phyloP scores from a whole-genome alignment of 2,888 invertebrate genomes.

The Philonicus albiceps region DNA sequence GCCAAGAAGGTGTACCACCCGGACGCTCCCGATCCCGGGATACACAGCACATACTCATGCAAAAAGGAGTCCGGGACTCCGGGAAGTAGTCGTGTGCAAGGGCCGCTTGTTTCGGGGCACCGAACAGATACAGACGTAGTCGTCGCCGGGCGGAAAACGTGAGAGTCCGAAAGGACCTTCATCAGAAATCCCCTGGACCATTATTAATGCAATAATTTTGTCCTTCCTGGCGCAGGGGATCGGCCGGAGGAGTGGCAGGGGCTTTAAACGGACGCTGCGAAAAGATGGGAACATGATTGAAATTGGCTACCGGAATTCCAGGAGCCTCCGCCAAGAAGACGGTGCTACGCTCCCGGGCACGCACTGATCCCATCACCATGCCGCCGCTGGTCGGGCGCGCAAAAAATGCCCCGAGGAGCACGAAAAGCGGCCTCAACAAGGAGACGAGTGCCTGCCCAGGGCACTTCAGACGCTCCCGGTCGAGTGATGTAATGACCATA shows the following conservation, averaged over 20 bases:
- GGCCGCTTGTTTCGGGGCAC: constrained; percentile 18
- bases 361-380: constrained; percentile 7
- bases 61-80: neutral
- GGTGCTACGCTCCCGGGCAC: constrained; percentile 16
- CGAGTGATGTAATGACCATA: constrained; percentile 43
- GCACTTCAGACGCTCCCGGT: constrained; percentile 38
- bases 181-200: constrained; percentile 41
- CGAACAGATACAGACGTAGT: neutral
- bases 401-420: neutral
- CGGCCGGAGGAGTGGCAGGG: neutral
- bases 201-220: constrained; percentile 45
- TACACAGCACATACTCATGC: neutral
- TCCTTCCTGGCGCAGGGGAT: constrained; percentile 12
- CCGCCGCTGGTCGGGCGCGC: neutral
- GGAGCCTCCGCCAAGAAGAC: neutral
- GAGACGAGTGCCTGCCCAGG: constrained; percentile 26
- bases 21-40: neutral
- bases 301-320: constrained; percentile 41
- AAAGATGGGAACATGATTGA: constrained; percentile 25
- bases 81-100: neutral
- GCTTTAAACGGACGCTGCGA: neutral
- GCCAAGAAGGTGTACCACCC: constrained; percentile 10
- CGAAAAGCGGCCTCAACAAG: constrained; percentile 17
- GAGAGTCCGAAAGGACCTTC: constrained; percentile 41
- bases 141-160: constrained; percentile 18